Evolutionary conservation across 2,113 vertebrate genomes (phyloP), one percentile per base, ranked within the genome.

Genomic region (Eublepharis macularius): DNA sequence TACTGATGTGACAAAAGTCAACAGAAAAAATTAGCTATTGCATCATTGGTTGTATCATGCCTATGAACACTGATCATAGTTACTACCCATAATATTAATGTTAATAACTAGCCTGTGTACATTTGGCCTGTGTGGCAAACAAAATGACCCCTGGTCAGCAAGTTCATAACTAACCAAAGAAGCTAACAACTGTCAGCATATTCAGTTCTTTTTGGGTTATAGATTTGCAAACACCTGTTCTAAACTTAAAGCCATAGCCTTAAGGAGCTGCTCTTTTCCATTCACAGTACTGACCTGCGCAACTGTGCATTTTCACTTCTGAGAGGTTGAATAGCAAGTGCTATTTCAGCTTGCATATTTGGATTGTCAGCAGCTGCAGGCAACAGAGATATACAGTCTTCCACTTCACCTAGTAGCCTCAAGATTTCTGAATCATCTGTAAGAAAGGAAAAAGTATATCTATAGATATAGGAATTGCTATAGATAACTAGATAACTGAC

Each of bases 271-370:
- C 3, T 76, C 70, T 43, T 63, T 24, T 26, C 0, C 14, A 13
- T 76, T 17, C 0, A 0, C 43, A 29, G 1, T 68, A 86, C 89
- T 90, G 86, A 98, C 98, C 98, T 97, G 89, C 95, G 96, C 66
- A 98, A 95, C 80, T 96, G 97, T 16, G 92, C 88, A 10, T 98
- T 98, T 94, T 98, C 97, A 89, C 92, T 97, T 86, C 96, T 94
- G 54, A 98, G 94, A 0, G 97, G 96, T 39, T 97, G 96, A 10
- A 97, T 39, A 10, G 96, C 96, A 39, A 97, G 69, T 1, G 97
- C 96, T 57, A 97, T 94, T 89, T 98, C 97, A 81, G 96, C 92
- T 45, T 97, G 96, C 66, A 91, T n/a, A 81, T 96, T 92, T 0
- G 68, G 93, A 43, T 86, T 91, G 34, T 88, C 96, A 79, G 86